Conservation (phyloP, 2,113 vertebrate genomes). For the Bos javanicus region DNA sequence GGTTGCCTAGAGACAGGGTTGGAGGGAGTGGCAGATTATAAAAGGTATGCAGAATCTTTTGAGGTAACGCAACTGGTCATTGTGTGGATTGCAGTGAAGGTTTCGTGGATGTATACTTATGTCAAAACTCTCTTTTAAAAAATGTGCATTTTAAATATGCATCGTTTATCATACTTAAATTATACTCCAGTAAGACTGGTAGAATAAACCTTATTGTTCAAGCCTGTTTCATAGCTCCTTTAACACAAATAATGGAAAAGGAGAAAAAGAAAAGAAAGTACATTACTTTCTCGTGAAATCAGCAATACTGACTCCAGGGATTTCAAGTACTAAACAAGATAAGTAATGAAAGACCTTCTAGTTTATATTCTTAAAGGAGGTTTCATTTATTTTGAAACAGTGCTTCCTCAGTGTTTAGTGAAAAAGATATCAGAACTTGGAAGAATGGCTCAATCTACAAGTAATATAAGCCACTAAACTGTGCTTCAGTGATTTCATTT, state of each 20-base stretch:
- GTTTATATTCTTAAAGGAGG: not conserved
- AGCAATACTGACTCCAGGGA: not conserved
- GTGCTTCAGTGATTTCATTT: not conserved
- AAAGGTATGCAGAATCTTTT: not conserved
- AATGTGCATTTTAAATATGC: not conserved
- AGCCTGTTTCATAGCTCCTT: not conserved
- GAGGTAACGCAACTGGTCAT: not conserved
- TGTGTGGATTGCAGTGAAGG: not conserved
- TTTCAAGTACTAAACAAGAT: not conserved
- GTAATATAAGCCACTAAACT: not conserved
- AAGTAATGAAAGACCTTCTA: not conserved
- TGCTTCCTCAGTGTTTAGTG: not conserved
- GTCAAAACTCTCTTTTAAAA: not conserved
- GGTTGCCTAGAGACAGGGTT: not conserved
- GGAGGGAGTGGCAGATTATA: not conserved
- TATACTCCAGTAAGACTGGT: not conserved
- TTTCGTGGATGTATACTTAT: not conserved
- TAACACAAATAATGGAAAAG: not conserved
- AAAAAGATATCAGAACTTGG: not conserved
- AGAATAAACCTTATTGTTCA: not conserved
- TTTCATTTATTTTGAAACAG: conserved; percentile 5
- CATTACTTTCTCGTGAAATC: not conserved
- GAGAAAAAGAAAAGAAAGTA: not conserved
- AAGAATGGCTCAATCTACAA: not conserved
- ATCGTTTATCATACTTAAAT: not conserved